Evolutionary conservation across 2,113 vertebrate genomes (phyloP).

Genomic region (Gallinago paraguaiae): DNA sequence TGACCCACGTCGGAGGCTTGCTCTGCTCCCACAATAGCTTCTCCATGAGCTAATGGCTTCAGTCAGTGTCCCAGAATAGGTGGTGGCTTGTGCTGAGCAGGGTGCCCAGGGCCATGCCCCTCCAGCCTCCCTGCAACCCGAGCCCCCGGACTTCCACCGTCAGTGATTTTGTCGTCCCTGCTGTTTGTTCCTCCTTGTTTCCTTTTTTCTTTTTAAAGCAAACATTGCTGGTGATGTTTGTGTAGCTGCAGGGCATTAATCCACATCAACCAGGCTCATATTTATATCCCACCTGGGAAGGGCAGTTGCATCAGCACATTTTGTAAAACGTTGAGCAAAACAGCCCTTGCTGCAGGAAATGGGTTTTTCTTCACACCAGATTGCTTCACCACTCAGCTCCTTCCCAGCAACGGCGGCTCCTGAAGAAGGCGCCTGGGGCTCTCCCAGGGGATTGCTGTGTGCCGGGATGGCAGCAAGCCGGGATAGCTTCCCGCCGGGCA

Average conservation of each 20-base stretch:
- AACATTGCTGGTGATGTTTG: not conserved
- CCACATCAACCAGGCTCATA: not conserved
- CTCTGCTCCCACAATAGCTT: not conserved
- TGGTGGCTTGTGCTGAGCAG: not conserved
- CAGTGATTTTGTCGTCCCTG: not conserved
- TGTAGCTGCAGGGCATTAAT: constrained; percentile 1
- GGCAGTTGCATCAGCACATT: constrained; percentile 53
- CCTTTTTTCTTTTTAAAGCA: constrained; percentile 1
- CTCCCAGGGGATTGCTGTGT: not conserved
- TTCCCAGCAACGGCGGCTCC: constrained; percentile 22
- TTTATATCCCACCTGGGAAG: constrained; percentile 61
- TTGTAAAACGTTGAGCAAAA: constrained; percentile 59
- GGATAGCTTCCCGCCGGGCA: not conserved
- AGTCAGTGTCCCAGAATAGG: constrained; percentile 2
- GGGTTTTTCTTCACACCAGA: constrained; percentile 41
- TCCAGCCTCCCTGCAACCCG: not conserved
- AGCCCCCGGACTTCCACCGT: not conserved
- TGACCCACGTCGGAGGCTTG: fast-evolving
- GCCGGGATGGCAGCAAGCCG: not conserved
- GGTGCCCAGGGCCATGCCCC: not conserved
- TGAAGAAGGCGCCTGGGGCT: not conserved
- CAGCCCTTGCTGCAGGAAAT: constrained; percentile 60
- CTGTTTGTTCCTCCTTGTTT: constrained; percentile 29
- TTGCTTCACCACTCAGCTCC: constrained; percentile 41
- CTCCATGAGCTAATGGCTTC: not conserved